Evolutionary conservation across 1,140 invertebrate species (phyloP).

Genomic region (Pristionchus pacificus): DNA sequence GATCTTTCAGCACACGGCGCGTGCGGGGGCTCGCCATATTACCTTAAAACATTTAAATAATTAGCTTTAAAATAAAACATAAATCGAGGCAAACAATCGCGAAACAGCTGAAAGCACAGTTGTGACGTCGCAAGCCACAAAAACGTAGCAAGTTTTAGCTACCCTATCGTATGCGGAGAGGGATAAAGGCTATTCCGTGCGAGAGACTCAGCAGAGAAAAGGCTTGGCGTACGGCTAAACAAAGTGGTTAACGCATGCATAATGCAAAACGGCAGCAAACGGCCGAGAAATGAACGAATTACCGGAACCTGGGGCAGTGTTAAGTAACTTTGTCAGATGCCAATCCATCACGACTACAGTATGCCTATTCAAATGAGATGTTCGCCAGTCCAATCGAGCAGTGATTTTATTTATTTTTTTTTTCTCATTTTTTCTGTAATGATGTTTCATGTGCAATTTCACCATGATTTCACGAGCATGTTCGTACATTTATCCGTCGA

Average conservation of each 20-base stretch:
- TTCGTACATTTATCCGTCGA: too few species aligned
- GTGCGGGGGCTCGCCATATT: conserved; percentile 38
- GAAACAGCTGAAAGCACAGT: not conserved
- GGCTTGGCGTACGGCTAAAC: not conserved
- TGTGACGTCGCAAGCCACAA: not conserved
- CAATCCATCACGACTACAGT: not conserved
- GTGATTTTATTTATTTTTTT: too few species aligned
- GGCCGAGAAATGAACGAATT: not conserved
- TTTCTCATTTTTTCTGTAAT: too few species aligned
- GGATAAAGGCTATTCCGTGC: not conserved
- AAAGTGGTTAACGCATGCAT: not conserved
- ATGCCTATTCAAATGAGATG: not conserved
- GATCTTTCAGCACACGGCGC: conserved; percentile 34
- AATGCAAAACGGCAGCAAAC: not conserved
- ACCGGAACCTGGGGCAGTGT: not conserved
- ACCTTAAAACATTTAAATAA: not conserved
- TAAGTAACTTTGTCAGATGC: not conserved
- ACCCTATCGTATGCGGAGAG: not conserved
- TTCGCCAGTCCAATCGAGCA: not conserved
- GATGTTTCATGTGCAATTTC: too few species aligned
- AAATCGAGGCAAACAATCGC: not conserved
- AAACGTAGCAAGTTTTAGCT: not conserved
- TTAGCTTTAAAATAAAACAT: not conserved
- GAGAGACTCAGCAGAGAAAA: too few species aligned
- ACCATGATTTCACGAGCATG: too few species aligned